Conservation (phyloP, 2,113 vertebrate species). For the Rhipidura dahli region DNA sequence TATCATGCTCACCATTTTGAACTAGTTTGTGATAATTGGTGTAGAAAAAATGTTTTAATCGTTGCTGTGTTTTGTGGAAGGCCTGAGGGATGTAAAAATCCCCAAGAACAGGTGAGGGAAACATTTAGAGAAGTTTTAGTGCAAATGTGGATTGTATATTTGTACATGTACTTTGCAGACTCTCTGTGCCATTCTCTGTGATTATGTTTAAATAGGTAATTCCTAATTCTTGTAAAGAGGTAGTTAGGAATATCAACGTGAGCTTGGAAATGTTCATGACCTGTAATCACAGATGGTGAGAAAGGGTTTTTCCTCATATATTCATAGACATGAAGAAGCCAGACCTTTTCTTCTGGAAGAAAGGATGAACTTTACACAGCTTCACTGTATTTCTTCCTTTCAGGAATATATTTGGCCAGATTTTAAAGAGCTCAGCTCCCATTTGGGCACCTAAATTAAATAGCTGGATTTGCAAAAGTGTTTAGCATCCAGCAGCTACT, state of each 20-base stretch:
- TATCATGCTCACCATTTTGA: not conserved
- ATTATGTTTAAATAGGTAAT: conserved; percentile 45
- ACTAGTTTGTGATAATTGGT: not conserved
- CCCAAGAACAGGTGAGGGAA: not conserved
- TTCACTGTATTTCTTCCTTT: conserved; percentile 40
- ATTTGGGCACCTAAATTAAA: conserved; percentile 44
- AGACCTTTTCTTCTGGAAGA: conserved; percentile 31
- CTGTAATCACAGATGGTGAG: conserved; percentile 11
- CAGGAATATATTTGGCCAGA: not conserved
- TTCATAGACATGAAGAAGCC: conserved; percentile 31
- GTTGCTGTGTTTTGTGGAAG: not conserved
- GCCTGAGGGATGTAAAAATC: not conserved
- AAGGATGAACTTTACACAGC: conserved; percentile 50
- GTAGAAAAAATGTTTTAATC: not conserved
- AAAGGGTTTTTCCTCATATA: conserved; percentile 33
- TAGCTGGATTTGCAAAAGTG: conserved; percentile 31
- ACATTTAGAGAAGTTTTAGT: not conserved
- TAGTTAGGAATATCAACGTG: not conserved
- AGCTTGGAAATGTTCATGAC: conserved; percentile 35
- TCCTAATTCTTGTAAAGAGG: conserved; percentile 30
- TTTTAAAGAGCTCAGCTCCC: conserved; percentile 42
- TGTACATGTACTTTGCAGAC: not conserved
- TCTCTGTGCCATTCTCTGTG: not conserved
- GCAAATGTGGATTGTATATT: not conserved
- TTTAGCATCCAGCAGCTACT: conserved; percentile 52